Percentiles rank a stretch among this genome's conserved stretches.
phyloP scores from a whole-genome alignment of 1,140 invertebrate species.

The Drosophila littoralis region DNA sequence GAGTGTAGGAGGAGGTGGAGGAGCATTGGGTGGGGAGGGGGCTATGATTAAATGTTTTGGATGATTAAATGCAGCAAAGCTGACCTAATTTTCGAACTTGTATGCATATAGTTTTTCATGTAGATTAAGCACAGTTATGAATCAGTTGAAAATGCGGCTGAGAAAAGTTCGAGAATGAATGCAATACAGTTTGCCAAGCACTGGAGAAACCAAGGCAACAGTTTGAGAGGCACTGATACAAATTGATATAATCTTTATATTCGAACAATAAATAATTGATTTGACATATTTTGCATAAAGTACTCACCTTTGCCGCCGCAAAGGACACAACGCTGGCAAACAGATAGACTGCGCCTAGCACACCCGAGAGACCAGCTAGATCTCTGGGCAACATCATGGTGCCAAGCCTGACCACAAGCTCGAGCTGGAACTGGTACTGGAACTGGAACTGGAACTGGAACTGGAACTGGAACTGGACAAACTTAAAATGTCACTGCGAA shows the following conservation, averaged over 20 bases:
- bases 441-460: constrained; percentile 7
- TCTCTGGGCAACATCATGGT: constrained; percentile 79
- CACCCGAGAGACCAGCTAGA: constrained; percentile 78
- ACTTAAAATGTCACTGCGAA: constrained; percentile 45
- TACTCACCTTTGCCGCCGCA: constrained; percentile 74
- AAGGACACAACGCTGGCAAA: constrained; percentile 65
- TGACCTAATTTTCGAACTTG: constrained; percentile 59
- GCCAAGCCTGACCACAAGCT: constrained; percentile 45
- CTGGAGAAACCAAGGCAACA: not conserved
- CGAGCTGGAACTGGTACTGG: constrained; percentile 5
- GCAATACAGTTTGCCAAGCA: constrained; percentile 23
- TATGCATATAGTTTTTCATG: not conserved
- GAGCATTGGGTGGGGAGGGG: not conserved
- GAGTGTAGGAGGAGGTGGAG: not conserved
- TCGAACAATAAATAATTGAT: no score
- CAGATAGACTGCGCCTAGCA: constrained; percentile 65
- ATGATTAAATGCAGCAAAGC: constrained; percentile 58
- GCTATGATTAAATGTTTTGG: constrained; percentile 24
- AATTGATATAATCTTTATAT: no score
- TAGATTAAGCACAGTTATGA: constrained; percentile 20
- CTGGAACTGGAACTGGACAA: constrained; percentile 20
- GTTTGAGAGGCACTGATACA: constrained; percentile 31
- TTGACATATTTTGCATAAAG: no score
- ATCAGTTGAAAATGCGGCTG: constrained; percentile 12
- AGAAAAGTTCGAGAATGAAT: constrained; percentile 8